Base-by-base conservation (phyloP, 1,140 invertebrate species). In the Lysiphlebus fabarum region DNA sequence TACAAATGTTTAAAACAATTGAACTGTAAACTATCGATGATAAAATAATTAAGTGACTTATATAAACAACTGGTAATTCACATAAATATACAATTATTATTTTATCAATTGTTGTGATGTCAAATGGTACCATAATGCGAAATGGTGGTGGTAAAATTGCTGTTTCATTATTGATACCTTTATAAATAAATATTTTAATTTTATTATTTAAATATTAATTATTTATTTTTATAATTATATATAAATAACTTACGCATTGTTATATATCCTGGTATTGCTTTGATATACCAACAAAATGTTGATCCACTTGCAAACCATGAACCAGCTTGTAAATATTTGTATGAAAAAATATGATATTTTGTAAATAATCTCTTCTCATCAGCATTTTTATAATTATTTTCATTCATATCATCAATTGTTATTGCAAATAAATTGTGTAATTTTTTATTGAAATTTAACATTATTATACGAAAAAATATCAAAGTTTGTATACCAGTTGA, bases 301-400 rank as follows among this genome's bases (percentile, higher is more conserved):
- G 45, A 12, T 4, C 33, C 14, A 47, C 14, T 47, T 6, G 5
- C 9, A 26, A 11, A 11, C 12, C 6, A 45, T 45, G 12, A 1
- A 7, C 17, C n/a, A 1, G 54, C n/a, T 34, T 6, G n/a, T 33
- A 54, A 47, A 33, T n/a, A 59, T 17, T 34, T 47, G 9, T 12
- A 7, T 0, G 50, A 42, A n/a, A 14, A 11, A 11, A 17, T 14
- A 8, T 12, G 12, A 49, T 59, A 48, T 9, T 37, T 36, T 9
- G 54, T 36, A 41, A 53, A 59, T 7, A 59, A 54, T 40, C 38
- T 38, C 40, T 54, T 53, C 40, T 54, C 51, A 12, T 12, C 14
- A 6, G 7, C 12, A 48, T 26, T 8, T 8, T 48, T 6, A 7
- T 38, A 45, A n/a, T 54, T 53, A 7, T 54, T 10, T 7, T 53